Base-by-base conservation (phyloP, 1,140 invertebrate genomes). In the Drosophila rhopaloa region DNA sequence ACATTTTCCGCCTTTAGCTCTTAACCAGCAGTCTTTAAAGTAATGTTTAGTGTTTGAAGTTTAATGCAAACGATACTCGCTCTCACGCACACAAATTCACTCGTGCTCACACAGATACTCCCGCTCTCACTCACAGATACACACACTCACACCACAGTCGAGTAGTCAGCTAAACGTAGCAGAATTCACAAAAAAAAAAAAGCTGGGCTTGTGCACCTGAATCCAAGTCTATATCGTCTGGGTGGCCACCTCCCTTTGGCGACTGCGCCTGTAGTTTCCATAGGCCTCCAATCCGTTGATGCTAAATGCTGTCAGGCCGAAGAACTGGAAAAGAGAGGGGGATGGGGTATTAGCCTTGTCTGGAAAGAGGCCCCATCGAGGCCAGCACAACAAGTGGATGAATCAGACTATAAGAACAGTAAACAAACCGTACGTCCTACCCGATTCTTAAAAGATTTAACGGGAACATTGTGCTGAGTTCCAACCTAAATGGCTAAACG, bases 271-370 rank as follows among this genome's bases (percentile, higher is more conserved):
- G 32, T 72, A 86, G 43, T 66, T 61, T 32, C 37, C 51, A 50
- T 79, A 86, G 1, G 83, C 75, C 66, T 86, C 79, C 79, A 86
- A 38, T 8, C 53, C 75, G 7, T 86, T 86, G 16, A 86, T 81
- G 59, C 75, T 76, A 27, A 86, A 86, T 11, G 67, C 67, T 0
- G 79, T 82, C 13, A 86, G 62, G 3, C 82, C 82, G 8, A 86
- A 86, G 46, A 88, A 88, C 82, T 86, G 66, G 5, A 47, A 40
- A 19, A 24, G 3, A 43, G 10, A 59, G 14, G 2, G 37, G 51
- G n/a, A 1, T 8, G 9, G 24, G 32, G n/a, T 14, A 38, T 40
- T 65, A 62, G 14, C 7, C 9, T 4, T 4, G n/a, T 50, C 14
- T 16, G 16, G 10, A 9, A 44, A 41, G 8, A 14, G 7, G 7